These are phyloP conservation scores for Zosterops lateralis DNA, from an alignment of 2,113 vertebrate species.

Conservation along the genomic window DNA sequence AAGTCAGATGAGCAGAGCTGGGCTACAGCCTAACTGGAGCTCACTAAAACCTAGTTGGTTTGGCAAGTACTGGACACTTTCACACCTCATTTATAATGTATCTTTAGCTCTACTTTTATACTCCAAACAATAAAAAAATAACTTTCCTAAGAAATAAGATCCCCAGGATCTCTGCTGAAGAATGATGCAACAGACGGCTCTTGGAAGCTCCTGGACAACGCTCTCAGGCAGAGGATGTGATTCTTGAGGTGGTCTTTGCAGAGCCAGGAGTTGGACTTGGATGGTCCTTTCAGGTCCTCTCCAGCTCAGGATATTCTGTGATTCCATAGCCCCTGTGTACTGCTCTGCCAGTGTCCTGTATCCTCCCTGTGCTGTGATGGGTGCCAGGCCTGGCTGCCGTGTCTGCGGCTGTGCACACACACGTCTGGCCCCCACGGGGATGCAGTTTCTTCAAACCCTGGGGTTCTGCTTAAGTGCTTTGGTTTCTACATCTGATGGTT, in stretches of 20 bases:
- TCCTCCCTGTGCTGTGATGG: accelerated
- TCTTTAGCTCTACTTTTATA: background rate
- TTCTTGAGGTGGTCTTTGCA: background rate
- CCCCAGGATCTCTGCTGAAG: background rate
- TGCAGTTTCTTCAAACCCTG: background rate
- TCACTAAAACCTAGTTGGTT: background rate
- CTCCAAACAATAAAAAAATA: background rate
- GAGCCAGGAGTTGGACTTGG: accelerated
- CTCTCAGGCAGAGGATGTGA: background rate
- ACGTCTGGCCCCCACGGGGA: accelerated
- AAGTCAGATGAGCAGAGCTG: background rate
- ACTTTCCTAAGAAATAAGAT: background rate
- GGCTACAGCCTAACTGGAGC: background rate
- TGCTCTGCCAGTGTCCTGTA: background rate
- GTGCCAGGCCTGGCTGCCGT: background rate
- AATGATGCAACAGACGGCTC: background rate
- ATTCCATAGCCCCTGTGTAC: background rate
- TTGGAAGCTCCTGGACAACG: background rate
- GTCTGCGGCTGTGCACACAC: accelerated
- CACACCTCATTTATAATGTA: background rate
- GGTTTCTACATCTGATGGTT: background rate
- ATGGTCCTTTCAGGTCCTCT: background rate
- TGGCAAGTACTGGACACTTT: background rate
- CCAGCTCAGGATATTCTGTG: background rate
- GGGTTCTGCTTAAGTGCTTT: background rate